phyloP scores from a whole-genome alignment of 2,888 invertebrate genomes.

The Incurvaria masculella region DNA sequence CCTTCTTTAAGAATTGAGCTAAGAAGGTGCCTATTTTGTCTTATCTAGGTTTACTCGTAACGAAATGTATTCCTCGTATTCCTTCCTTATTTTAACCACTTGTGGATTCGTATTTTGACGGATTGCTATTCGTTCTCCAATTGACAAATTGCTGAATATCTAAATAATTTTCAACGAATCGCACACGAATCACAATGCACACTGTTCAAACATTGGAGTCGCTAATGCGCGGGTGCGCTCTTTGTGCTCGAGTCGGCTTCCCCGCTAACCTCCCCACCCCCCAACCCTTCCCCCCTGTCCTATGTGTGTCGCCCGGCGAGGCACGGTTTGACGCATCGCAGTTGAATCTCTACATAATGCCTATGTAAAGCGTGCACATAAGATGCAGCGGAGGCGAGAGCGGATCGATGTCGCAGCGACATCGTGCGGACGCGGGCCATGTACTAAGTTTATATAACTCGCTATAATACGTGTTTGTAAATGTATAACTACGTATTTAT shows the following conservation, averaged over 20 bases:
- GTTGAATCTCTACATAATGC: slow-evolving; percentile 49
- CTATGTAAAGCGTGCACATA: slow-evolving; percentile 45
- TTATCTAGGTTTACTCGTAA: too few species aligned
- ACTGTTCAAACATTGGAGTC: background rate
- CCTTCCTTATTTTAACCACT: too few species aligned
- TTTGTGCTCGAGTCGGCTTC: slow-evolving; percentile 19
- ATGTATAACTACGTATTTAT: slow-evolving; percentile 16
- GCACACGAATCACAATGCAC: background rate
- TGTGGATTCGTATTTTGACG: too few species aligned
- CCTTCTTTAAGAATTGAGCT: too few species aligned
- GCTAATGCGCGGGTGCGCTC: slow-evolving; percentile 12
- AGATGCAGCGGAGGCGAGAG: slow-evolving; percentile 21
- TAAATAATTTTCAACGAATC: background rate
- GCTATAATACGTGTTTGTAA: background rate
- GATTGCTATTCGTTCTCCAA: too few species aligned
- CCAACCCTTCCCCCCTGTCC: background rate
- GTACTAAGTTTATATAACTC: background rate
- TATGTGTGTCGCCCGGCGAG: slow-evolving; percentile 32
- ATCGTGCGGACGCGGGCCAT: slow-evolving; percentile 4
- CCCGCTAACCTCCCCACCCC: slow-evolving; percentile 7
- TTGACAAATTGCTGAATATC: too few species aligned
- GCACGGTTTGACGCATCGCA: slow-evolving; percentile 53
- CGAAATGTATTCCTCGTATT: too few species aligned
- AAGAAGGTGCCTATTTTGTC: too few species aligned
- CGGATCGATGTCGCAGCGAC: slow-evolving; percentile 41